Conservation (phyloP, 2,888 invertebrate species). For the Neelides folsomi region DNA sequence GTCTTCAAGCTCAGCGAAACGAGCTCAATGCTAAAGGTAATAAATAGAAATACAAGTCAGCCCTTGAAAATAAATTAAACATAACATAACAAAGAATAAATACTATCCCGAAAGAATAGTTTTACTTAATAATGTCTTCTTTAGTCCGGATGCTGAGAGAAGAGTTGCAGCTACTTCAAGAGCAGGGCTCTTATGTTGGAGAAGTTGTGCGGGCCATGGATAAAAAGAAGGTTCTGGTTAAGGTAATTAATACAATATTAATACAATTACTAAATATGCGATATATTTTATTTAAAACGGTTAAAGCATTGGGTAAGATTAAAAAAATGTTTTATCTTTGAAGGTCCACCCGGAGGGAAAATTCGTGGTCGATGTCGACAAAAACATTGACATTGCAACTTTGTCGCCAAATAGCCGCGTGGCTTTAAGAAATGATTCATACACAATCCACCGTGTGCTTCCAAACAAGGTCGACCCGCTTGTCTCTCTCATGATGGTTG, state of each 20-base stretch:
- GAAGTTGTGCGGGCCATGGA: conserved; percentile 99
- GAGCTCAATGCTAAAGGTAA: conserved; percentile 94
- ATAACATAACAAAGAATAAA: not conserved
- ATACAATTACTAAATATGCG: not conserved
- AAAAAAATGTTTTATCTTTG: not conserved
- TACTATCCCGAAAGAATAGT: not conserved
- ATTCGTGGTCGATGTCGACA: conserved; percentile 97
- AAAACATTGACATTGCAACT: conserved; percentile 95
- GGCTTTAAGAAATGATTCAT: conserved; percentile 94
- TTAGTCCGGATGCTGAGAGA: conserved; percentile 91
- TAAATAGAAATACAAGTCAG: not conserved
- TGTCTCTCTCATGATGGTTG: conserved; percentile 99
- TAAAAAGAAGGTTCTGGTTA: conserved; percentile 97
- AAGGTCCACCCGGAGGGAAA: conserved; percentile 95
- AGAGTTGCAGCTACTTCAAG: conserved; percentile 82
- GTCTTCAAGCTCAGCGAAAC: conserved; percentile 95
- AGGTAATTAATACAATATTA: conserved; percentile 43
- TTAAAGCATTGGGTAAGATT: not conserved
- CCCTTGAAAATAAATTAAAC: not conserved
- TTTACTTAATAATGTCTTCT: not conserved
- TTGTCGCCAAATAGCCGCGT: conserved; percentile 96
- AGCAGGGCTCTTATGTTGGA: conserved; percentile 98
- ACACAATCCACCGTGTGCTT: conserved; percentile 93
- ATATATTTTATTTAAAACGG: too few relatives aligned
- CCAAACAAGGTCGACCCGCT: conserved; percentile 99